phyloP scores from a whole-genome alignment of 2,113 vertebrate genomes.

The Planiliza haematocheilus region DNA sequence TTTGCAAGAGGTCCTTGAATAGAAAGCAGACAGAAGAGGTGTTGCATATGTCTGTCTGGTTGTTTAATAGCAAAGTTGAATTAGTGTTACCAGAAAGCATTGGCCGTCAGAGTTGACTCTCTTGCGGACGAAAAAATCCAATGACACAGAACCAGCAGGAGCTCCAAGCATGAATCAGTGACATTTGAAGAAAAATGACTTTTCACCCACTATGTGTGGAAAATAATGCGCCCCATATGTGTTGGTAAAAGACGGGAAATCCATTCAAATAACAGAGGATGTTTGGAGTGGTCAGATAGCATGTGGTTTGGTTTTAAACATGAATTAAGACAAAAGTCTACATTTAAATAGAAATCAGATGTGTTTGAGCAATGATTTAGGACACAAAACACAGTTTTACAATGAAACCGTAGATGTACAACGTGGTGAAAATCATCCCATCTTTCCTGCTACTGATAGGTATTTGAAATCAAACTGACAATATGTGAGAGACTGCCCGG shows the following conservation, averaged over 20 bases:
- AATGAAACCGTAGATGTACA: constrained; percentile 12
- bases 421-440: constrained; percentile 8
- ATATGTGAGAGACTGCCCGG: constrained; percentile 27
- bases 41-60: neutral
- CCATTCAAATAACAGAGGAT: constrained; percentile 24
- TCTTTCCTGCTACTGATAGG: constrained; percentile 43
- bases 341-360: constrained; percentile 46
- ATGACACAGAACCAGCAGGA: neutral
- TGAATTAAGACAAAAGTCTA: constrained; percentile 29
- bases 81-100: neutral
- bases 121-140: neutral
- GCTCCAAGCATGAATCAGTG: no score
- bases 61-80: neutral
- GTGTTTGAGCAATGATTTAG: constrained; percentile 45
- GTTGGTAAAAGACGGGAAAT: constrained; percentile 16
- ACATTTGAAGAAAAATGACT: neutral
- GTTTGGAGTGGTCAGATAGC: constrained; percentile 26
- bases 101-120: neutral
- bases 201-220: neutral
- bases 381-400: neutral
- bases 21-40: neutral
- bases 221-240: constrained; percentile 7
- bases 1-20: neutral
- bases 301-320: constrained; percentile 49
- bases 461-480: constrained; percentile 37